Conservation (phyloP, 2,888 invertebrate genomes). For the Hoplodrina blanda region DNA sequence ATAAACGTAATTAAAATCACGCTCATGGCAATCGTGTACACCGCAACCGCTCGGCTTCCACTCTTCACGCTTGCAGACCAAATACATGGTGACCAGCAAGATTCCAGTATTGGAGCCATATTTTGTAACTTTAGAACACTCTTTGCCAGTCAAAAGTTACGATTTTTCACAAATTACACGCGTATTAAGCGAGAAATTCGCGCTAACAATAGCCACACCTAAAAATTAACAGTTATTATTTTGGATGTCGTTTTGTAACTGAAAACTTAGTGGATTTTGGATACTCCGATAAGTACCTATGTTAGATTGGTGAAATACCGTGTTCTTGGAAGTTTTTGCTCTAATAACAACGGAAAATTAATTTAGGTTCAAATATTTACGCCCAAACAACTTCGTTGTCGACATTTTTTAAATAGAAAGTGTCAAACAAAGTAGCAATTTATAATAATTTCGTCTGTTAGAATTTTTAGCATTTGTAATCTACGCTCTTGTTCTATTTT, state of each 20-base stretch:
- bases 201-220: constrained; percentile 63
- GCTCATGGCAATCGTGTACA: constrained; percentile 94
- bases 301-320: background rate
- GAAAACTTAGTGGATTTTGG: constrained; percentile 18
- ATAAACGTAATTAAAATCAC: constrained; percentile 94
- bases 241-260: constrained; percentile 32
- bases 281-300: fast-evolving
- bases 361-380: background rate
- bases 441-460: background rate
- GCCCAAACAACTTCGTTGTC: constrained; percentile 44
- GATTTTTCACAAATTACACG: background rate
- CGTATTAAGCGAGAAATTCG: constrained; percentile 6
- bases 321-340: background rate
- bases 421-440: background rate
- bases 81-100: constrained; percentile 97
- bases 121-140: constrained; percentile 6
- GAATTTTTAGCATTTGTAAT: background rate
- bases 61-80: constrained; percentile 95
- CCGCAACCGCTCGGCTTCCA: constrained; percentile 95
- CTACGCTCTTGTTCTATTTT: constrained; percentile 12
- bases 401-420: constrained; percentile 28
- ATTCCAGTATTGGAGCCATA: constrained; percentile 91
- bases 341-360: background rate
- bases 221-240: constrained; percentile 53
- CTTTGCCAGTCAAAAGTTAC: background rate